A percentile compares a stretch with the other conserved stretches of the same genome.
Conservation (phyloP, 2,797 vertebrate genomes). For the Rhodeus uyekii region DNA sequence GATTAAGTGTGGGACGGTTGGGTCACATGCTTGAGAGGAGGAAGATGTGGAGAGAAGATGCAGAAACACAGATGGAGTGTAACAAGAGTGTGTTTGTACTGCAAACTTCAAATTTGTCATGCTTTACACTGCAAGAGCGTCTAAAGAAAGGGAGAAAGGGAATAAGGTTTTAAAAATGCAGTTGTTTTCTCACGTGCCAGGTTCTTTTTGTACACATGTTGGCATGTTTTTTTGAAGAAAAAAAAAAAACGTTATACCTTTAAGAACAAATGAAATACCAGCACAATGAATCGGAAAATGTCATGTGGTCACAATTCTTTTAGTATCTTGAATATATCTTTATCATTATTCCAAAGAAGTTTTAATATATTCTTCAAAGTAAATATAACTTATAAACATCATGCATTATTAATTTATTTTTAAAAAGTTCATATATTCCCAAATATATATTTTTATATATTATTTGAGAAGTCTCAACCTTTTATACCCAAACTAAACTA, state of each 20-base stretch:
- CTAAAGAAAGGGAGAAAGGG: too few species aligned
- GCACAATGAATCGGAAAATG: not conserved
- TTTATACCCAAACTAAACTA: not conserved
- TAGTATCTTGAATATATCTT: not conserved
- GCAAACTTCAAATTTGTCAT: not conserved
- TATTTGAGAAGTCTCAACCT: not conserved
- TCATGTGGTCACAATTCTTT: not conserved
- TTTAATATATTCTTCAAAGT: not conserved
- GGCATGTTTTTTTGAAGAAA: not conserved
- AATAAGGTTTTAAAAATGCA: too few species aligned
- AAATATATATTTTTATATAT: too few species aligned
- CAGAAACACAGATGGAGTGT: not conserved
- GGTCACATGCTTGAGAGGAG: constrained; percentile 8
- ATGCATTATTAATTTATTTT: not conserved
- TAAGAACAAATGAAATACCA: not conserved
- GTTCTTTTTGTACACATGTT: not conserved
- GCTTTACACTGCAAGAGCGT: not conserved
- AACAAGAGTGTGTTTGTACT: not conserved
- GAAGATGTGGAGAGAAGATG: not conserved
- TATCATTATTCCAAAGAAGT: not conserved
- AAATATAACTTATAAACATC: not conserved
- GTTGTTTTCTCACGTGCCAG: too few species aligned
- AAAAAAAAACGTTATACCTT: not conserved
- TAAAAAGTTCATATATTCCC: not conserved
- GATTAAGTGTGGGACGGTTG: not conserved